Percentiles rank a stretch among this genome's conserved stretches.
These are phyloP conservation scores for Dryocosmus kuriphilus DNA, from an alignment of 2,888 invertebrate genomes.

Conservation along the genomic window DNA sequence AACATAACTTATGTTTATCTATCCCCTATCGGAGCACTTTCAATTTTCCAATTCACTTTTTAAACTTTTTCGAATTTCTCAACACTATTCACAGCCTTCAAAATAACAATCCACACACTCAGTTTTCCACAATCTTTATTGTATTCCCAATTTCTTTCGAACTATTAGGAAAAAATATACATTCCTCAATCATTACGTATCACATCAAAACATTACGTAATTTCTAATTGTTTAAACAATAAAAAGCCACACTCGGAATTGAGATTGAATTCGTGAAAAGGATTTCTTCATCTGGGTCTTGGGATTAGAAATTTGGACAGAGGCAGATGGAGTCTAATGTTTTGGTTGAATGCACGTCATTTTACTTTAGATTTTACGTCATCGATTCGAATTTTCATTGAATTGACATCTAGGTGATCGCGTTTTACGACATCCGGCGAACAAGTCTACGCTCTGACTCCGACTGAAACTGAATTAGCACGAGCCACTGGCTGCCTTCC, in stretches of 20 bases:
- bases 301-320: background rate
- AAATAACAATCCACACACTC: background rate
- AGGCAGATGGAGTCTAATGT: background rate
- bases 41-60: background rate
- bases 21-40: background rate
- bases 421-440: slow-evolving; percentile 33
- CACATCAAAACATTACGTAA: background rate
- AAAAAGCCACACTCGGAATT: background rate
- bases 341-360: background rate
- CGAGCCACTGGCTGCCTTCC: slow-evolving; percentile 65
- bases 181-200: background rate
- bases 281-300: background rate
- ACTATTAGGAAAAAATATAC: background rate
- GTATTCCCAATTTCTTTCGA: background rate
- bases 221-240: background rate
- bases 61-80: background rate
- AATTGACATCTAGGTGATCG: slow-evolving; percentile 33
- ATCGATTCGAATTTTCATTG: slow-evolving; percentile 22
- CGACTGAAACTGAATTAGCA: slow-evolving; percentile 72
- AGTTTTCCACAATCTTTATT: background rate
- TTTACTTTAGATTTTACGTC: background rate
- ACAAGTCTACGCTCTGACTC: slow-evolving; percentile 61
- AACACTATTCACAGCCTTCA: background rate
- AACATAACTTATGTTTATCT: background rate
- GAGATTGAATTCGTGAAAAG: background rate